Conservation (phyloP, 2,888 invertebrate genomes). For the Tryphoninae sp. region DNA sequence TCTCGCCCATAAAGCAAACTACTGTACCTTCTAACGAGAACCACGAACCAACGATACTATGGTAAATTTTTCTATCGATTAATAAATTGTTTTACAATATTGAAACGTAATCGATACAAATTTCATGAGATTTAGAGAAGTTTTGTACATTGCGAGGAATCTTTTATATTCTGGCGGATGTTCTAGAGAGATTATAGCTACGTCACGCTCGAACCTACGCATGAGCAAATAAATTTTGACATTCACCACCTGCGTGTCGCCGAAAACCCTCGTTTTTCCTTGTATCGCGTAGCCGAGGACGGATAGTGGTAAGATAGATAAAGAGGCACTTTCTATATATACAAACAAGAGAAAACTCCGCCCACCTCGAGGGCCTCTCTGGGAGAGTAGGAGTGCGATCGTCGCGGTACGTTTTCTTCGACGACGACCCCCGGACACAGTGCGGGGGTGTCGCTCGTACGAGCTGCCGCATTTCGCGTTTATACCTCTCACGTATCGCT, state of each 20-base stretch:
- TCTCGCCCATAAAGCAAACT: too few species aligned
- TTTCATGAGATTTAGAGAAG: too few species aligned
- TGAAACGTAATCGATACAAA: too few species aligned
- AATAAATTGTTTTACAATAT: too few species aligned
- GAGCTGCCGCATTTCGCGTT: slow-evolving; percentile 61
- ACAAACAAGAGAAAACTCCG: slow-evolving; percentile 37
- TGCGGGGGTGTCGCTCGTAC: slow-evolving; percentile 72
- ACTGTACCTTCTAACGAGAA: too few species aligned
- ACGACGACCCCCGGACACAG: slow-evolving; percentile 58
- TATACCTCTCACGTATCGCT: slow-evolving; percentile 31
- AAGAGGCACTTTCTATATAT: not conserved
- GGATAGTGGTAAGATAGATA: not conserved
- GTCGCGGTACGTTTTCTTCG: slow-evolving; percentile 57
- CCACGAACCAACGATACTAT: too few species aligned
- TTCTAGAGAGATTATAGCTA: not conserved
- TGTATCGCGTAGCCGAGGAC: not conserved
- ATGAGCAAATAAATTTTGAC: not conserved
- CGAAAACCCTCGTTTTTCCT: not conserved
- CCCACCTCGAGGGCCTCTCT: slow-evolving; percentile 46
- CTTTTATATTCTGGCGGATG: too few species aligned
- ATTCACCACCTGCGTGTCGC: not conserved
- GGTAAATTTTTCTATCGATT: too few species aligned
- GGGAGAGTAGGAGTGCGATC: slow-evolving; percentile 55
- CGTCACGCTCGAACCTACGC: not conserved
- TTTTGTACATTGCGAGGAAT: too few species aligned